These are phyloP conservation scores for Pollenia amentaria DNA, from an alignment of 2,888 invertebrate genomes.

Conservation along the genomic window DNA sequence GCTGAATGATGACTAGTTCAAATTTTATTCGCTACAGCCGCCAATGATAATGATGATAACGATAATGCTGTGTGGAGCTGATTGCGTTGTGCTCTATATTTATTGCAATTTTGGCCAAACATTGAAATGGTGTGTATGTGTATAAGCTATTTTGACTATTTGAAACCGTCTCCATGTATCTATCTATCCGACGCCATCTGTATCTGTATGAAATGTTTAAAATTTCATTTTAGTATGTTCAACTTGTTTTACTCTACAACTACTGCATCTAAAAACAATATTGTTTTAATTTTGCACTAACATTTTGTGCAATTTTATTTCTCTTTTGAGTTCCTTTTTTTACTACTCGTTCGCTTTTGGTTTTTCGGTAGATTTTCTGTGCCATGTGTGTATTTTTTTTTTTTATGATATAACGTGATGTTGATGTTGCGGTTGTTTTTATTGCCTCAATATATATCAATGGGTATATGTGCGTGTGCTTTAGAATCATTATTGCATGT, in stretches of 20 bases:
- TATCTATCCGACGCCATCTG: constrained; percentile 20
- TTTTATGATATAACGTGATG: constrained; percentile 63
- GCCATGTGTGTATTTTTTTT: constrained; percentile 49
- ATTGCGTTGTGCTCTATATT: constrained; percentile 66
- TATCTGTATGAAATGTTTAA: constrained; percentile 54
- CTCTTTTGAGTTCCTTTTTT: constrained; percentile 5
- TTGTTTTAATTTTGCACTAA: constrained; percentile 72
- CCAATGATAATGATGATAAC: constrained; percentile 37
- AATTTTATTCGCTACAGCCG: constrained; percentile 12
- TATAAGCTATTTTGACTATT: not conserved
- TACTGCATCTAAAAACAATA: constrained; percentile 70
- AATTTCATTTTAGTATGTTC: constrained; percentile 67
- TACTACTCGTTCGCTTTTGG: constrained; percentile 24
- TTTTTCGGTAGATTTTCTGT: constrained; percentile 39
- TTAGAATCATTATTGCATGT: not conserved
- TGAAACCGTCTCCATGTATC: constrained; percentile 3
- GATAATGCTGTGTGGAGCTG: constrained; percentile 41
- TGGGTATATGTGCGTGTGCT: constrained; percentile 19
- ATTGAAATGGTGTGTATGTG: constrained; percentile 71
- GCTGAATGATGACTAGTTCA: constrained; percentile 25
- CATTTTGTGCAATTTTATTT: constrained; percentile 61
- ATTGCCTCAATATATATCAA: constrained; percentile 60
- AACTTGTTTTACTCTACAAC: constrained; percentile 57
- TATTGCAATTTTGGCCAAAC: constrained; percentile 73
- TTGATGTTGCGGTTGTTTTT: constrained; percentile 72